Evolutionary conservation across 2,113 vertebrate genomes (phyloP).

Genomic region (Halichoerus grypus): DNA sequence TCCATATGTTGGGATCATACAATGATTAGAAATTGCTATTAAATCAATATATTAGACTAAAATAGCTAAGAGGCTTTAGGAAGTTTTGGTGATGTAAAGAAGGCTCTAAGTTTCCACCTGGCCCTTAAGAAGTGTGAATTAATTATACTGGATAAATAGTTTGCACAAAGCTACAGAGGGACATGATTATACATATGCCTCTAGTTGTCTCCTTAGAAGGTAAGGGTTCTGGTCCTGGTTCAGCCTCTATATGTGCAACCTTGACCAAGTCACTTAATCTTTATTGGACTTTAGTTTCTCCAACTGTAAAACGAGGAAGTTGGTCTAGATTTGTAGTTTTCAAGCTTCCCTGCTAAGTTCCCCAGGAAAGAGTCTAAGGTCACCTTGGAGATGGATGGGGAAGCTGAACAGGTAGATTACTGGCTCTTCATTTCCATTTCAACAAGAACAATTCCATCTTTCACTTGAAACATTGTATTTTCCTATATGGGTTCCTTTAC

Average conservation of each 20-base stretch:
- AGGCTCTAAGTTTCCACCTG: not conserved
- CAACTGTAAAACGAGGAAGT: not conserved
- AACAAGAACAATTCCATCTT: not conserved
- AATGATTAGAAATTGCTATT: not conserved
- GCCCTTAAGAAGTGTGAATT: not conserved
- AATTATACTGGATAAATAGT: not conserved
- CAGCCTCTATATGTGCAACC: not conserved
- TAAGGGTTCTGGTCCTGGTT: not conserved
- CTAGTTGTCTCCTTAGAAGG: not conserved
- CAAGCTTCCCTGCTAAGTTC: not conserved
- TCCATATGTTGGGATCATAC: not conserved
- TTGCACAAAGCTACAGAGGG: not conserved
- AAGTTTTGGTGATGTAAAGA: not conserved
- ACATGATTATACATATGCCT: fast-evolving
- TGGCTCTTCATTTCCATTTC: not conserved
- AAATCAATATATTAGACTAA: not conserved
- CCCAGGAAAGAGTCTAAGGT: not conserved
- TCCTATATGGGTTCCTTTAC: not conserved
- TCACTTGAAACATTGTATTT: not conserved
- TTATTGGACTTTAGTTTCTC: not conserved
- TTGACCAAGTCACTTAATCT: not conserved
- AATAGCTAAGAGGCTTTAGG: not conserved
- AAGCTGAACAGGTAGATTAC: not conserved
- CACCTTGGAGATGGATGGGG: not conserved
- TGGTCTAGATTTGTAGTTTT: not conserved